phyloP scores from a whole-genome alignment of 1,140 invertebrate species.

The Drosophila bocqueti region DNA sequence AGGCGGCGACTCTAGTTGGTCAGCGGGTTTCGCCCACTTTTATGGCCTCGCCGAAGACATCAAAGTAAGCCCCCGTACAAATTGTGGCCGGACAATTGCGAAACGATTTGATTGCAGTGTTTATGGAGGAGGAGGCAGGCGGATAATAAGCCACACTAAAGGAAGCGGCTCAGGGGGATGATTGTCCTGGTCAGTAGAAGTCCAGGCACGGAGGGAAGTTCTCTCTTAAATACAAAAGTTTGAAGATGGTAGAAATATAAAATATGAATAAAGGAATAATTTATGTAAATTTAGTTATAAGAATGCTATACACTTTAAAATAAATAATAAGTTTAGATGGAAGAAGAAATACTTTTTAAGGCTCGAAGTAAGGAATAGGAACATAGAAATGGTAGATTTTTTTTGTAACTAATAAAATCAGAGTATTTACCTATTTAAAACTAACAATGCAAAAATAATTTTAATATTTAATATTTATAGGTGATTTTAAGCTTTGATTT shows the following conservation, averaged over 20 bases:
- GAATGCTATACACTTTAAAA: too few species aligned
- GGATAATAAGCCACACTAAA: not conserved
- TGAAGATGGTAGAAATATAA: not conserved
- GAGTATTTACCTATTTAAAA: too few species aligned
- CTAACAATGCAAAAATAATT: too few species aligned
- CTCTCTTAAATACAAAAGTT: not conserved
- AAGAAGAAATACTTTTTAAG: too few species aligned
- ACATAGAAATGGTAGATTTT: too few species aligned
- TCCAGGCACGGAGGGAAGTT: not conserved
- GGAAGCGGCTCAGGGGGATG: constrained; percentile 5
- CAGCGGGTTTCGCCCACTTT: constrained; percentile 38
- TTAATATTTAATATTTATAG: too few species aligned
- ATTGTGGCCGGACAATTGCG: constrained; percentile 59
- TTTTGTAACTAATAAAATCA: too few species aligned
- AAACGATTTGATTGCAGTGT: constrained; percentile 29
- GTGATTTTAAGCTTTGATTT: too few species aligned
- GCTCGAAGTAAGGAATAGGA: too few species aligned
- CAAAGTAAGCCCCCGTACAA: constrained; percentile 62
- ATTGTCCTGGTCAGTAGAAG: not conserved
- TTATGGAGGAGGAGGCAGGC: not conserved
- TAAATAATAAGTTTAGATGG: too few species aligned
- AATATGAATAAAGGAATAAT: not conserved
- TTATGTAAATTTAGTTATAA: not conserved
- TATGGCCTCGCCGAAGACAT: constrained; percentile 45
- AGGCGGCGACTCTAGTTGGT: constrained; percentile 10